Evolutionary conservation across 1,140 invertebrate genomes (phyloP).

Genomic region (Sycophila sp.): DNA sequence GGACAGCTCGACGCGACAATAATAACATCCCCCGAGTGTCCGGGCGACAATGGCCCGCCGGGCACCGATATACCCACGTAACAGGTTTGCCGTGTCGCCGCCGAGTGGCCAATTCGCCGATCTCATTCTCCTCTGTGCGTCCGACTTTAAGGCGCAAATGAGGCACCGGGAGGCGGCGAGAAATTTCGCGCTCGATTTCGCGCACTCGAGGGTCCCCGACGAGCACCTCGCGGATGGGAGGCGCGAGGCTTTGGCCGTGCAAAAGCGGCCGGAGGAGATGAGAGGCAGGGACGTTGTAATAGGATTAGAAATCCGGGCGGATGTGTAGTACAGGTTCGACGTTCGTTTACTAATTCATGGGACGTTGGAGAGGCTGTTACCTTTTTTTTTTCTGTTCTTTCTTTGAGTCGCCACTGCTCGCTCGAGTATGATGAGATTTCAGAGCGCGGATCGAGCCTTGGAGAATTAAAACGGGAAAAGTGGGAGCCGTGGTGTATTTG

Average conservation of each 20-base stretch:
- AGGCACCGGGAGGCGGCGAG: not conserved
- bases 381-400: not conserved
- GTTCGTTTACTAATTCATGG: constrained; percentile 27
- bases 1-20: too few relatives aligned
- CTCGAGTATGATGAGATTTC: too few relatives aligned
- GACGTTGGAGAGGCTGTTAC: not conserved
- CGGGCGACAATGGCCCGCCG: too few relatives aligned
- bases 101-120: too few relatives aligned
- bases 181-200: constrained; percentile 35
- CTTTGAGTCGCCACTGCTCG: not conserved
- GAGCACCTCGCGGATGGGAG: not conserved
- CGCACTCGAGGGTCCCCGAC: not conserved
- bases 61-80: too few relatives aligned
- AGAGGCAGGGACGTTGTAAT: constrained; percentile 13
- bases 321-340: constrained; percentile 29
- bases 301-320: constrained; percentile 30
- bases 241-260: not conserved
- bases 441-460: too few relatives aligned
- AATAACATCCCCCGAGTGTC: too few relatives aligned
- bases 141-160: not conserved
- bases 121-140: too few relatives aligned
- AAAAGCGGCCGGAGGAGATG: not conserved
- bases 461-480: not conserved
- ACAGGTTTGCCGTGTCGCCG: too few relatives aligned
- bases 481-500: not conserved